Percentiles rank a stretch among this genome's conserved stretches.
Evolutionary conservation across 2,888 invertebrate species (phyloP).

Genomic region (Cheilosia scutellata): DNA sequence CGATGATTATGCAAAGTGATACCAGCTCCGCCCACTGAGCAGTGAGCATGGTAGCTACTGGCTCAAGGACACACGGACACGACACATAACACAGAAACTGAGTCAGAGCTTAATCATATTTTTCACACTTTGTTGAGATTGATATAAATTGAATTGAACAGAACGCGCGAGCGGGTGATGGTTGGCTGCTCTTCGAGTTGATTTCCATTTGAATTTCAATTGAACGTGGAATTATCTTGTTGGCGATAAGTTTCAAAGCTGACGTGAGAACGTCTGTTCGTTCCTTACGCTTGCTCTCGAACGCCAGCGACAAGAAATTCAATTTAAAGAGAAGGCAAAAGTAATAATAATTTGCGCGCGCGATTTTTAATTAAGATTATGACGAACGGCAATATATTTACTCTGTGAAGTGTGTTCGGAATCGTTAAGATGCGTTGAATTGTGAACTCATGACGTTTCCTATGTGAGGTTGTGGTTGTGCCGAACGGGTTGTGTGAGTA

Average conservation of each 20-base stretch:
- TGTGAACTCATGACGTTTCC: not conserved
- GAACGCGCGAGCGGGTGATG: not conserved
- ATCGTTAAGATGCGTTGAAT: conserved; percentile 12
- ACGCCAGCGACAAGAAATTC: not conserved
- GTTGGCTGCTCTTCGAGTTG: conserved; percentile 2
- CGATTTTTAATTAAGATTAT: conserved; percentile 63
- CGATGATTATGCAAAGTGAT: conserved; percentile 47
- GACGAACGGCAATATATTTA: conserved; percentile 28
- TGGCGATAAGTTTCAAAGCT: not conserved
- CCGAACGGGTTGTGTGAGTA: not conserved
- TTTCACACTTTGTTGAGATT: conserved; percentile 39
- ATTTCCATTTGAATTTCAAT: conserved; percentile 32
- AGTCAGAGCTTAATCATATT: conserved; percentile 1
- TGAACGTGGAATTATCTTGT: conserved; percentile 28
- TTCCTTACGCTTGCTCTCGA: too few relatives aligned
- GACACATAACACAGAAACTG: not conserved
- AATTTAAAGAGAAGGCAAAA: not conserved
- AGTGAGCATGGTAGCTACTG: not conserved
- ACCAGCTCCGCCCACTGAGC: conserved; percentile 1
- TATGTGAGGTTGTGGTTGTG: not conserved
- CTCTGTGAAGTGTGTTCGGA: conserved; percentile 18
- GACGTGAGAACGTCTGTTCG: not conserved
- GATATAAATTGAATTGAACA: conserved; percentile 27
- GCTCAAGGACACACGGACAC: conserved; percentile 5
- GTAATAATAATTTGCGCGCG: conserved; percentile 32